Evolutionary conservation across 2,888 invertebrate genomes (phyloP), one percentile per base, ranked within the genome.

Genomic region (Lysandra coridon): DNA sequence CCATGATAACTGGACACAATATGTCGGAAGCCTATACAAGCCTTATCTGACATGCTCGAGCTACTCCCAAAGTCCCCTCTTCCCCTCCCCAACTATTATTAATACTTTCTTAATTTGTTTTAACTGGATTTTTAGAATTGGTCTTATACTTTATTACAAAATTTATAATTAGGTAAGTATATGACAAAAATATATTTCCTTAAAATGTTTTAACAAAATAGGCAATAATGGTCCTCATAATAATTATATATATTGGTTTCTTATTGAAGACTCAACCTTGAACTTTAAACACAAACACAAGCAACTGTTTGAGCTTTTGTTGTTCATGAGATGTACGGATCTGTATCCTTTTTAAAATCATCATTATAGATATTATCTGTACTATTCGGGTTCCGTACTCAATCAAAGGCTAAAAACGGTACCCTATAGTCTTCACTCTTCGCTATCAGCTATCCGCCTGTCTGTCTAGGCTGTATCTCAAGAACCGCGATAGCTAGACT

Each of bases 191-290:
- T 10, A 4, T 76, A 76, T 76, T 76, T 76, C 57, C 76, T 76
- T 53, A 76, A 53, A 76, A 33, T 74, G 33, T 60, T 78, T 53
- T 57, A 73, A 53, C 53, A 40, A 73, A 64, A 76, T 57, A 33
- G 33, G 49, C 33, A 33, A 53, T 53, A 33, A 76, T 76, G 6
- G 33, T 53, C 30, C 49, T 53, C 44, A 53, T 76, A 69, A 57
- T 76, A 76, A 57, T 76, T 76, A 81, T 81, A 81, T 81, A 77
- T 77, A 57, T 80, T 75, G 78, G 79, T 81, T 81, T 78, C 81
- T 81, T 78, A 79, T 78, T 79, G 77, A 79, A 78, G 73, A 78
- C 53, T 49, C 75, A 79, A 78, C 79, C 79, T 79, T 79, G 74
- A 75, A 74, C 74, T 79, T 79, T 79, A 74, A 62, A 40, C n/a